phyloP scores from a whole-genome alignment of 1,140 invertebrate species.

The Chionoecetes opilio region DNA sequence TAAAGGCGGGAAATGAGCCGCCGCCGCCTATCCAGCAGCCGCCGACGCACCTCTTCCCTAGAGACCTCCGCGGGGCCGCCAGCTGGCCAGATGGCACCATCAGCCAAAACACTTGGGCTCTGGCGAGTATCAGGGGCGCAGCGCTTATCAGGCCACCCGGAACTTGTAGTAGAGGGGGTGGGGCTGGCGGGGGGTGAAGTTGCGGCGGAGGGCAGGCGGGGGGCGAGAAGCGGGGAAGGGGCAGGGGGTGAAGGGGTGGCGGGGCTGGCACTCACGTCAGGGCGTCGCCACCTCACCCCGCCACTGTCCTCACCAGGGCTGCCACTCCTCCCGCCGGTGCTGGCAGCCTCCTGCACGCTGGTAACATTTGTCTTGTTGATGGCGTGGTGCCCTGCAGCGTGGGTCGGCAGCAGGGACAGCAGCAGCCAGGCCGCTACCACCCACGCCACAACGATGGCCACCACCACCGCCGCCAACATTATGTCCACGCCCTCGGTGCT shows the following conservation, averaged over 20 bases:
- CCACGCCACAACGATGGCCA: slow-evolving; percentile 45
- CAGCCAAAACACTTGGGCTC: neutral
- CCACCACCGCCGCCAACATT: slow-evolving; percentile 55
- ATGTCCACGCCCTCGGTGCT: neutral
- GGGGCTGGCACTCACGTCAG: neutral
- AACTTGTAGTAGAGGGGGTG: neutral
- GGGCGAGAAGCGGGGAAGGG: neutral
- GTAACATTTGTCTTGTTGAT: neutral
- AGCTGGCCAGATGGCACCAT: neutral
- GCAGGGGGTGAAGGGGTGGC: neutral
- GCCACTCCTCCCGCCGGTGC: neutral
- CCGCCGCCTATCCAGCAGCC: slow-evolving; percentile 57
- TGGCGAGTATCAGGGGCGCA: neutral
- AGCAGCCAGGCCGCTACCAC: slow-evolving; percentile 41
- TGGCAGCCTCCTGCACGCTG: neutral
- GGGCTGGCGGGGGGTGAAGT: neutral
- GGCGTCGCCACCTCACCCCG: neutral
- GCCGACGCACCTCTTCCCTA: slow-evolving; percentile 9
- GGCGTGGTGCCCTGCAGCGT: neutral
- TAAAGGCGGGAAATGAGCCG: slow-evolving; percentile 69
- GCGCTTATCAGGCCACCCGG: slow-evolving; percentile 4
- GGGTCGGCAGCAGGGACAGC: neutral
- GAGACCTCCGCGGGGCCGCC: neutral
- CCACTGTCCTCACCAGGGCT: neutral
- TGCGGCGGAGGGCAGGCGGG: neutral